A percentile compares a stretch with the other conserved stretches of the same genome.
Conservation (phyloP, 2,888 invertebrate species). For the Aphidius colemani region DNA sequence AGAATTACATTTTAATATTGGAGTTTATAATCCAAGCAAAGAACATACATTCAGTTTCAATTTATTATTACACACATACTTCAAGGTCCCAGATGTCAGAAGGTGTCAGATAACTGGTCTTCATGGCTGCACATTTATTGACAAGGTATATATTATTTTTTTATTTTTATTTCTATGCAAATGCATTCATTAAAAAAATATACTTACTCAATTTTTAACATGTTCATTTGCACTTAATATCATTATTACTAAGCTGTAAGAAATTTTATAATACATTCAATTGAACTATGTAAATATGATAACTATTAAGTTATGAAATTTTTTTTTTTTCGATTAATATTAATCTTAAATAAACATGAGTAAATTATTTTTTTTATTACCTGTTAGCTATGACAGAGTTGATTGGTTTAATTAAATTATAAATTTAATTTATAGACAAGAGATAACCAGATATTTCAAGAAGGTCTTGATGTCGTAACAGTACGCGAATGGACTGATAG, state of each 20-base stretch:
- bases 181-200: not conserved
- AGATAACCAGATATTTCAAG: conserved; percentile 84
- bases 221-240: not conserved
- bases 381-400: no score
- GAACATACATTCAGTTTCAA: conserved; percentile 90
- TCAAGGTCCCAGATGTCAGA: conserved; percentile 92
- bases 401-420: no score
- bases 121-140: conserved; percentile 87
- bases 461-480: conserved; percentile 87
- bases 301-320: no score
- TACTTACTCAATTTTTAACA: not conserved
- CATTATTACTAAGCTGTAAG: no score
- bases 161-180: not conserved
- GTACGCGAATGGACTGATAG: conserved; percentile 93
- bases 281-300: no score
- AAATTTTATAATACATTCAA: no score
- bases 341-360: no score
- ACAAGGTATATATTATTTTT: conserved; percentile 68
- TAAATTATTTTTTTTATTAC: no score
- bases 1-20: conserved; percentile 90
- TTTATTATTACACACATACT: conserved; percentile 91
- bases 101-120: conserved; percentile 91
- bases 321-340: not conserved
- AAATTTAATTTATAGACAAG: conserved; percentile 64
- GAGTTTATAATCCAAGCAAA: conserved; percentile 92